Evolutionary conservation across 2,113 vertebrate genomes (phyloP).

Genomic region (Sturnus vulgaris): DNA sequence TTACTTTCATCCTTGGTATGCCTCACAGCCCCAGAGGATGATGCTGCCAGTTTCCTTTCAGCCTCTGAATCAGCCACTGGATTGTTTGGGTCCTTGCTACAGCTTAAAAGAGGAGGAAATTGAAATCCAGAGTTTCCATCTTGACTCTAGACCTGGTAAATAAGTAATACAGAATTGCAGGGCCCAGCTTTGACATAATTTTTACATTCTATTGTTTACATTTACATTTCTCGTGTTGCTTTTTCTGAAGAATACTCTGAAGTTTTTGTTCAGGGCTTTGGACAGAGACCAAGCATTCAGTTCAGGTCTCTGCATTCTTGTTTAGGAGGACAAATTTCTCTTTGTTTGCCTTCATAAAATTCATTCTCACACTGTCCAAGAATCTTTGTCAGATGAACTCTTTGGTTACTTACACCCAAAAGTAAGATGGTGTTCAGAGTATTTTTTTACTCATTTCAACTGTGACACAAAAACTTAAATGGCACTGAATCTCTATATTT

Average conservation of each 20-base stretch:
- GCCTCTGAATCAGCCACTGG: not conserved
- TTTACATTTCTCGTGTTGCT: not conserved
- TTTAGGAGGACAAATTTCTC: not conserved
- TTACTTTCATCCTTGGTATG: not conserved
- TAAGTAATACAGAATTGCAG: not conserved
- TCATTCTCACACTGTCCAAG: not conserved
- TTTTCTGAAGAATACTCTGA: not conserved
- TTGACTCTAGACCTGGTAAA: not conserved
- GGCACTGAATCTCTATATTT: not conserved
- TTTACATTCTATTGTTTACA: not conserved
- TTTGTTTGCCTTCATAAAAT: not conserved
- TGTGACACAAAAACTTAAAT: not conserved
- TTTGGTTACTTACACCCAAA: not conserved
- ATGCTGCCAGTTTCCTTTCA: not conserved
- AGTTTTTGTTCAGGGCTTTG: not conserved
- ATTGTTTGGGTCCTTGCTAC: not conserved
- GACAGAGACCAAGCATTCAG: not conserved
- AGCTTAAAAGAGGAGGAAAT: not conserved
- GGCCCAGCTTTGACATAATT: not conserved
- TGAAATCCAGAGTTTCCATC: not conserved
- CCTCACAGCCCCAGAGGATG: not conserved
- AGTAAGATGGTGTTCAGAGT: not conserved
- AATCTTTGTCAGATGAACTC: not conserved
- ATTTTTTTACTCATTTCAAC: not conserved
- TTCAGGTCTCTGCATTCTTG: not conserved